Evolutionary conservation across 2,888 invertebrate species (phyloP).

Genomic region (Caenorhabditis afra): DNA sequence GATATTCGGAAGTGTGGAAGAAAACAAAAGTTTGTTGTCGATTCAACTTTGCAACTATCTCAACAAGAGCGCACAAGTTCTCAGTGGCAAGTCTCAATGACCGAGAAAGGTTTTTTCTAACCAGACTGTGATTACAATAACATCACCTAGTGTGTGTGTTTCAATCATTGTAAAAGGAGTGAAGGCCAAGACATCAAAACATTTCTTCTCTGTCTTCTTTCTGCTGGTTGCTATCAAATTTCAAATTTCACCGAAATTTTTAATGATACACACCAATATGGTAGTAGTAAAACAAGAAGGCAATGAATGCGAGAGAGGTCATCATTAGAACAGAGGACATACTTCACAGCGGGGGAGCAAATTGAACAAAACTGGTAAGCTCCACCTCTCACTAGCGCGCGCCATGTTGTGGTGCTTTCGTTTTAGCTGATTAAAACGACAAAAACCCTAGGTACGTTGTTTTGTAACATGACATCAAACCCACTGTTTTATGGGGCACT

Average conservation of each 20-base stretch:
- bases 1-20: constrained; percentile 15
- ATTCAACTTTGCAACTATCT: no score
- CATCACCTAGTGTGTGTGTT: constrained; percentile 6
- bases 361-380: background rate
- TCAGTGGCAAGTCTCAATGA: no score
- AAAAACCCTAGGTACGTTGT: background rate
- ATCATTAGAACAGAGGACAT: constrained; percentile 12
- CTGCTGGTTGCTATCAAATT: constrained; percentile 17
- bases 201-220: background rate
- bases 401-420: background rate
- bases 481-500: background rate
- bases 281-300: constrained; percentile 11
- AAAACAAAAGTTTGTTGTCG: no score
- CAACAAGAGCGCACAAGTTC: no score
- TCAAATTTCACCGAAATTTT: constrained; percentile 36
- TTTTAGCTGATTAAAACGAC: constrained; percentile 37
- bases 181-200: constrained; percentile 5
- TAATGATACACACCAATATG: constrained; percentile 20
- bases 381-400: constrained; percentile 2
- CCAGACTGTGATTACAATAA: background rate
- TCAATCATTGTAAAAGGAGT: constrained; percentile 10
- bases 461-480: background rate
- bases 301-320: constrained; percentile 49
- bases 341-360: constrained; percentile 31
- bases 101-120: no score